phyloP scores from a whole-genome alignment of 2,113 vertebrate species.

The Gasterosteus aculeatus region DNA sequence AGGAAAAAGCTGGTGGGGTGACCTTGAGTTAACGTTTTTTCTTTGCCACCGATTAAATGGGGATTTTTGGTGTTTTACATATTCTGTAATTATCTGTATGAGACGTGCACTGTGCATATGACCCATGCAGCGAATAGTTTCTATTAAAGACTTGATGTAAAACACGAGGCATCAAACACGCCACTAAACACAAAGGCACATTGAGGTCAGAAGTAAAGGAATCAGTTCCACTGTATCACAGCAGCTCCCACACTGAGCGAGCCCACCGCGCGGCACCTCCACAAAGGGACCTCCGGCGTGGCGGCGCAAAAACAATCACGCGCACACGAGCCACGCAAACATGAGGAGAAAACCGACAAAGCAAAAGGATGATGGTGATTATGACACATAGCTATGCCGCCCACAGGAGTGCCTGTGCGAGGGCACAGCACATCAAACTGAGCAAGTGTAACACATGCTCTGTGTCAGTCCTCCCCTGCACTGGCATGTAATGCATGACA shows the following conservation, averaged over 20 bases:
- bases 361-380: conserved; percentile 75
- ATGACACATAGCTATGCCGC: conserved; percentile 80
- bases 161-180: conserved; percentile 35
- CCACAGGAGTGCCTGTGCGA: conserved; percentile 77
- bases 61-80: background rate
- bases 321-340: conserved; percentile 36
- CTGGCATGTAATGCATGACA: conserved; percentile 79
- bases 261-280: conserved; percentile 68
- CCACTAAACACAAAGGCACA: conserved; percentile 34
- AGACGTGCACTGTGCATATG: background rate
- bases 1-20: background rate
- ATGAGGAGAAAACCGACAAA: conserved; percentile 65
- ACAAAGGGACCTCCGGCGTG: conserved; percentile 66
- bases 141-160: conserved; percentile 46
- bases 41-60: background rate
- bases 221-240: conserved; percentile 61
- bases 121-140: conserved; percentile 26
- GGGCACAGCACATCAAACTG: conserved; percentile 78
- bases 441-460: conserved; percentile 80
- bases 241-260: conserved; percentile 75
- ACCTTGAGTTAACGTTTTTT: background rate
- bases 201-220: conserved; percentile 63
- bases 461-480: conserved; percentile 79
- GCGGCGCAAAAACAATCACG: conserved; percentile 56
- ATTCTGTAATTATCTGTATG: background rate